Evolutionary conservation across 92 coral and sea anemone species (phyloP).

Genomic region (Isaurus tuberculatus): DNA sequence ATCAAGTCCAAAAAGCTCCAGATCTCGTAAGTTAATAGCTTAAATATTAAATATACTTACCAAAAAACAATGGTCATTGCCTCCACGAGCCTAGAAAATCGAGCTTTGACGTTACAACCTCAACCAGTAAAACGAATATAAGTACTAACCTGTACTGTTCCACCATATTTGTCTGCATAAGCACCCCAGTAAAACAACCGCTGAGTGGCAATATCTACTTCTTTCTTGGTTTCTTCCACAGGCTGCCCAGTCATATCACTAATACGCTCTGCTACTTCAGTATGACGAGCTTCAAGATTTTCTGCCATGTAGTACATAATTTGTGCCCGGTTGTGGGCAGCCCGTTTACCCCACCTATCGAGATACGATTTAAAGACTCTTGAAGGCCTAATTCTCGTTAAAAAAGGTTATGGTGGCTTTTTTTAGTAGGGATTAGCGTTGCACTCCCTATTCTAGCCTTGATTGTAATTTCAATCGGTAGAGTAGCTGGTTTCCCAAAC

Average conservation of each 20-base stretch:
- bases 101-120: not conserved
- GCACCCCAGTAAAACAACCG: slow-evolving; percentile 97
- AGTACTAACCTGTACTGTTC: slow-evolving; percentile 82
- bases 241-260: slow-evolving; percentile 84
- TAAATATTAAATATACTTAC: too few species aligned
- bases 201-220: slow-evolving; percentile 87
- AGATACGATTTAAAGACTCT: not conserved
- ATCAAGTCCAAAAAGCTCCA: too few species aligned
- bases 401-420: too few species aligned
- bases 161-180: slow-evolving; percentile 96
- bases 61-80: too few species aligned
- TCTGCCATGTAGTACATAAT: slow-evolving; percentile 98
- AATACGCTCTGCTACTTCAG: slow-evolving; percentile 82
- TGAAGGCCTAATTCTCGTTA: too few species aligned
- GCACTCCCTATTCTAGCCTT: too few species aligned
- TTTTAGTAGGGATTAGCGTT: too few species aligned
- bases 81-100: too few species aligned
- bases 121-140: not conserved
- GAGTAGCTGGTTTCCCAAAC: too few species aligned
- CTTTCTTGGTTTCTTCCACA: slow-evolving; percentile 77
- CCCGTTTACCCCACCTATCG: slow-evolving; percentile 92
- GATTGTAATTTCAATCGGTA: too few species aligned
- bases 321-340: slow-evolving; percentile 97
- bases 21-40: too few species aligned
- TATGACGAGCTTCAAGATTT: slow-evolving; percentile 85